Evolutionary conservation across 2,113 vertebrate species (phyloP), one percentile per base, ranked within the genome.

Genomic region (Phyllostomus discolor): DNA sequence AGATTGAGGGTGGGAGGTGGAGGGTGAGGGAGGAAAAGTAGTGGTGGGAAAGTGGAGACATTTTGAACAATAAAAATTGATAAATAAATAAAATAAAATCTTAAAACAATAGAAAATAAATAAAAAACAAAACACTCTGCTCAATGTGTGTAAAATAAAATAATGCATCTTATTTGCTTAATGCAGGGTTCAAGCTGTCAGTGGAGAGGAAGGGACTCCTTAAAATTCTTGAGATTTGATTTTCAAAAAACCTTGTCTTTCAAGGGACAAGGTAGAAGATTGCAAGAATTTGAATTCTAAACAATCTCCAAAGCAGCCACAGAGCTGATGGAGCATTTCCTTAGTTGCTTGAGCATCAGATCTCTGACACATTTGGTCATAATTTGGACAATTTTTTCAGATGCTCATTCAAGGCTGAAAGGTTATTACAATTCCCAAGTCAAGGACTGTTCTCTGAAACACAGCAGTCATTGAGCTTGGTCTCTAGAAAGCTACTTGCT

Each of bases 151-250:
- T 73, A 5, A 81, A 91, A 62, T 73, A 5, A 81, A 91, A 62
- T 15, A 22, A 10, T 75, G 2, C 11, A 82, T 17, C 52, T 9
- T 82, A 48, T 7, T 35, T 16, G 2, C 22, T 78, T 64, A 72
- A 46, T 48, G 4, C 43, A 73, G 15, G 1, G 7, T 48, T 64
- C 33, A 48, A 78, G 31, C 5, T 67, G 48, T 50, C 5, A 57
- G 64, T 4, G 6, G 10, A 76, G 52, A 70, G 5, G 4, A 96
- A 72, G 6, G 1, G 82, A 12, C 4, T 28, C 75, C 54, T 46
- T 83, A 79, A 96, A 91, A 85, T 78, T 46, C 67, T 14, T 38
- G 14, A 62, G 38, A 62, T 91, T 91, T 91, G 2, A 67, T 67
- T 83, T 92, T 78, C 31, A 73, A 91, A 38, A 28, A 73, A 78